These are phyloP conservation scores for Chromobotia macracanthus DNA, from an alignment of 2,797 vertebrate species.

Conservation along the genomic window DNA sequence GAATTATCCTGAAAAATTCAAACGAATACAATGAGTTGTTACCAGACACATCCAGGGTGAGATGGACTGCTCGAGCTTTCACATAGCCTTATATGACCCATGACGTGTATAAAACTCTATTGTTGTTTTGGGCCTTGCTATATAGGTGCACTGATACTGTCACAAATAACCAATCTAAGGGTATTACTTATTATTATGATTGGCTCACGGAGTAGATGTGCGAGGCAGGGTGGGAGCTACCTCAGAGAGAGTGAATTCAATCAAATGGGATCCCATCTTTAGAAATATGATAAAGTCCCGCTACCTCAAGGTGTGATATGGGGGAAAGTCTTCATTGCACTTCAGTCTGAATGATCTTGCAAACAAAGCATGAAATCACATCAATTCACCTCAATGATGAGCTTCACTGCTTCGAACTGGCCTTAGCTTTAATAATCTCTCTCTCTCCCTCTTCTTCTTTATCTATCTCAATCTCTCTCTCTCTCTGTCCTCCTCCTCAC, in stretches of 20 bases:
- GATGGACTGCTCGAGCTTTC: slow-evolving; percentile 54
- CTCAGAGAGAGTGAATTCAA: slow-evolving; percentile 78
- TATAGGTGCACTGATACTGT: slow-evolving; percentile 66
- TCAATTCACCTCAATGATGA: slow-evolving; percentile 90
- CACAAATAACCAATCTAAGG: slow-evolving; percentile 78
- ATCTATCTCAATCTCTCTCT: slow-evolving; percentile 45
- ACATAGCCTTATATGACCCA: slow-evolving; percentile 63
- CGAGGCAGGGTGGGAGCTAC: slow-evolving; percentile 69
- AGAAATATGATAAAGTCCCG: slow-evolving; percentile 83
- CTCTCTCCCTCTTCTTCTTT: slow-evolving; percentile 57
- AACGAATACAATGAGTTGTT: slow-evolving; percentile 23
- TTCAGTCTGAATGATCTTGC: slow-evolving; percentile 84
- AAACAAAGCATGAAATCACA: slow-evolving; percentile 92
- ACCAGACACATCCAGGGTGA: neutral
- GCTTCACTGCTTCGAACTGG: slow-evolving; percentile 80
- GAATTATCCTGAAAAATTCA: slow-evolving; percentile 88
- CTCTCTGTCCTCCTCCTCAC: slow-evolving; percentile 60
- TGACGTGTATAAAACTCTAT: slow-evolving; percentile 67
- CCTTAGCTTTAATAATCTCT: slow-evolving; percentile 73
- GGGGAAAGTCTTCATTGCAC: slow-evolving; percentile 82
- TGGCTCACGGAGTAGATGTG: slow-evolving; percentile 68
- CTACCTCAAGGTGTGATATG: slow-evolving; percentile 81
- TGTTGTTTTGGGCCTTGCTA: slow-evolving; percentile 63
- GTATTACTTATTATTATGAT: no score
- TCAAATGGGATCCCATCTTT: slow-evolving; percentile 78